Evolutionary conservation across 2,113 vertebrate genomes (phyloP).

Genomic region (Gadus chalcogrammus): DNA sequence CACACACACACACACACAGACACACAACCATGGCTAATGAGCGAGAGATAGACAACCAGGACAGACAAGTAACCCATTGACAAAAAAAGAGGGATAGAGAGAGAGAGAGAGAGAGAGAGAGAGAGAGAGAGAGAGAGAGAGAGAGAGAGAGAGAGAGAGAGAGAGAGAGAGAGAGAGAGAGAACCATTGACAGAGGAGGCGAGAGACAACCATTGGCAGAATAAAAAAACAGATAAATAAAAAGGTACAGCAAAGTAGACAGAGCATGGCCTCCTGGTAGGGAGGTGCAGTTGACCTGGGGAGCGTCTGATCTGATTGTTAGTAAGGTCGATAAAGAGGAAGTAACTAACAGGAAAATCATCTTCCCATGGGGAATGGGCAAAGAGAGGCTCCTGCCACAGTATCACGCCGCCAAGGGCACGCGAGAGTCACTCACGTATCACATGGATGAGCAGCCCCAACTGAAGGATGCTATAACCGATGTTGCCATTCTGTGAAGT

Average conservation of each 20-base stretch:
- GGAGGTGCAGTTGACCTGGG: neutral
- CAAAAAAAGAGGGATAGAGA: conserved; percentile 21
- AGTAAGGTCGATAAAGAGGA: neutral
- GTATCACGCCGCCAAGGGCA: conserved; percentile 27
- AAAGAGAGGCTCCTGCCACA: conserved; percentile 26
- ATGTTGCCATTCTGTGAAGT: conserved; percentile 33
- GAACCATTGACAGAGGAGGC: too few relatives aligned
- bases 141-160: too few relatives aligned
- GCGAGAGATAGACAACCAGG: neutral
- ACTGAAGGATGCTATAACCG: conserved; percentile 42
- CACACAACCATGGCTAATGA: neutral
- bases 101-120: too few relatives aligned
- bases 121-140: too few relatives aligned
- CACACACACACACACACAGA: conserved; percentile 25
- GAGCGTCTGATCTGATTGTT: neutral
- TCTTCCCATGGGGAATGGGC: conserved; percentile 30
- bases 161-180: too few relatives aligned
- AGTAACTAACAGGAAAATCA: conserved; percentile 13
- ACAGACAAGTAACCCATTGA: conserved; percentile 28
- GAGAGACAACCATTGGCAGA: too few relatives aligned
- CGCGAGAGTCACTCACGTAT: conserved; percentile 44
- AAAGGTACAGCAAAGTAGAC: too few relatives aligned
- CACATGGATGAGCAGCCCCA: conserved; percentile 42
- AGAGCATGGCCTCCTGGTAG: too few relatives aligned
- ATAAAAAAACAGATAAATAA: too few relatives aligned